Base-by-base conservation (phyloP, 2,888 invertebrate species). In the Andrena chrysosceles region DNA sequence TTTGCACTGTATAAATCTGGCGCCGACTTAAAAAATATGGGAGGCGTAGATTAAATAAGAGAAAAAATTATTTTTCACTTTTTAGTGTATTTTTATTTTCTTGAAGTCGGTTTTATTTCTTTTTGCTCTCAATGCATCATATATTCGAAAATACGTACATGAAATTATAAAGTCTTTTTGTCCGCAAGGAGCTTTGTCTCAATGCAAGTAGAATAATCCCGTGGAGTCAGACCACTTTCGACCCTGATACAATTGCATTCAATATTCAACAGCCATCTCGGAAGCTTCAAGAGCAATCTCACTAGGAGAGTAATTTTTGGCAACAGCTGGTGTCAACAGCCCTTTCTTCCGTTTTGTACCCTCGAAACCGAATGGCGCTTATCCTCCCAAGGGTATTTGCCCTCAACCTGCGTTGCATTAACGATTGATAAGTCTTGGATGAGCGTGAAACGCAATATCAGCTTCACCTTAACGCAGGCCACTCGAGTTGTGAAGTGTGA, bases 261-360 rank as follows among this genome's bases (percentile, higher is more conserved):
- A 86, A 86, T 86, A 87, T 85, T 89, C 82, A 85, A 16, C 59
- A 60, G 42, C 59, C 59, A 76, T 80, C 63, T 66, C 66, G 29
- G 48, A 26, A 54, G 63, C 74, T 70, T 79, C 72, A 79, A 85
- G 83, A 69, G 77, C 76, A 83, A 85, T 87, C 77, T 76, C 72
- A 49, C 62, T 69, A 80, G 8, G 60, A 31, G 77, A 81, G 87
- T 88, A 81, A 85, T 86, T 88, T 90, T 90, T 87, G 86, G 87
- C 85, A 91, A 87, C 91, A 91, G 86, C 90, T 89, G 90, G 87
- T 90, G 89, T 91, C 90, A 91, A 91, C 91, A 88, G 87, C 84
- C 78, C 85, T 85, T 80, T 77, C 83, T 72, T 82, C 79, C 83
- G 71, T 81, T 86, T 77, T 74, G 68, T 76, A 77, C 81, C 85